Percentiles rank a stretch among this genome's conserved stretches.
phyloP scores from a whole-genome alignment of 1,140 invertebrate species.

The Trialeurodes vaporariorum region DNA sequence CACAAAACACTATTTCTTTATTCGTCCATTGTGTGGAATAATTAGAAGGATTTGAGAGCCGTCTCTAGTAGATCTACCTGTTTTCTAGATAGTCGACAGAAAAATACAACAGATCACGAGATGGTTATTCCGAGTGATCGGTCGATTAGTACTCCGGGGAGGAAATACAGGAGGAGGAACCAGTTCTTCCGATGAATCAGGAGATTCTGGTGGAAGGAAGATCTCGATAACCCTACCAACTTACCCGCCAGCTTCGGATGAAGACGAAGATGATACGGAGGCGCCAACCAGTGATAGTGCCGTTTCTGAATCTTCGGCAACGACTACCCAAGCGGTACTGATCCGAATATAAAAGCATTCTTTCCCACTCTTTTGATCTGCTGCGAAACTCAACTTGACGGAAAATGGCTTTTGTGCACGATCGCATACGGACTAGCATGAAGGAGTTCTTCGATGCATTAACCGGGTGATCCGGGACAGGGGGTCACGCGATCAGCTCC shows the following conservation, averaged over 20 bases:
- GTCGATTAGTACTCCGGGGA: conserved; percentile 46
- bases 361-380: too few relatives aligned
- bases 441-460: too few relatives aligned
- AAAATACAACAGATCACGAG: conserved; percentile 58
- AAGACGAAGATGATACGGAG: conserved; percentile 38
- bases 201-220: conserved; percentile 32
- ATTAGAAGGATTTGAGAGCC: neutral
- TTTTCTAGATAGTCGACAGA: conserved; percentile 62
- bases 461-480: too few relatives aligned
- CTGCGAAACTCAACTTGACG: too few relatives aligned
- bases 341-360: too few relatives aligned
- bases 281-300: conserved; percentile 27
- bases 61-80: conserved; percentile 13
- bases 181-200: conserved; percentile 35
- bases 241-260: conserved; percentile 38
- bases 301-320: conserved; percentile 16
- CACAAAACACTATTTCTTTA: too few relatives aligned
- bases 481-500: too few relatives aligned
- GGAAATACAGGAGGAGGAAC: conserved; percentile 37
- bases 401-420: too few relatives aligned
- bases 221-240: conserved; percentile 42
- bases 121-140: conserved; percentile 50
- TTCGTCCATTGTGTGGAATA: too few relatives aligned
- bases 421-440: too few relatives aligned
- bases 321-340: neutral